Evolutionary conservation across 2,888 invertebrate species (phyloP), one percentile per base, ranked within the genome.

Genomic region (Hydriomena furcata): DNA sequence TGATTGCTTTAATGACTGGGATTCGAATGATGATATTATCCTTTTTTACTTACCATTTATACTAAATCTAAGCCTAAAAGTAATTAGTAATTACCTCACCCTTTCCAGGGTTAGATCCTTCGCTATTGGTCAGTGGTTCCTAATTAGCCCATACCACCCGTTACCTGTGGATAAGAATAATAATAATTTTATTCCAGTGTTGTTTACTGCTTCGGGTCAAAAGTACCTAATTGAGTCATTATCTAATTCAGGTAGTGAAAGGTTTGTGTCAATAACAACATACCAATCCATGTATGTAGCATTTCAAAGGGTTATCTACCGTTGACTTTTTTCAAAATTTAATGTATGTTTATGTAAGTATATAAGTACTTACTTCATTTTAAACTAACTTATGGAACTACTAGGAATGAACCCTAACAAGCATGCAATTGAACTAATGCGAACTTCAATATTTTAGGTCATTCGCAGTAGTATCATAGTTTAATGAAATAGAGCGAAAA

Each of bases 51-150:
- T 56, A 27, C 35, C 36, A 50, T 60, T 63, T 73, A 71, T 73
- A 66, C 37, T 28, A 42, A 48, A 41, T 34, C 27, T 32, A 37
- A 6, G 34, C 13, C n/a, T 37, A 31, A 31, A 48, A 34, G 46
- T 68, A 57, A 68, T 71, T 65, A 66, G 61, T 64, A 52, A 61
- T 60, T 45, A 61, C 52, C 47, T 46, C 51, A 63, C 61, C 68
- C 65, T 55, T 68, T 65, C 65, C 58, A 45, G 42, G 47, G 35
- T 47, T 37, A 3, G 25, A 32, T 20, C 23, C 42, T 44, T 30
- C 34, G 11, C 30, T 45, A 64, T 61, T 64, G 58, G 51, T 41
- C 47, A 11, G 12, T 37, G 28, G 5, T 25, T 36, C 45, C 27
- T 57, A 60, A 60, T 57, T 49, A 52, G 37, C 20, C n/a, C n/a